A percentile compares a stretch with the other conserved stretches of the same genome.
Evolutionary conservation across 2,888 invertebrate species (phyloP).

Genomic region (Drosophila histrio): DNA sequence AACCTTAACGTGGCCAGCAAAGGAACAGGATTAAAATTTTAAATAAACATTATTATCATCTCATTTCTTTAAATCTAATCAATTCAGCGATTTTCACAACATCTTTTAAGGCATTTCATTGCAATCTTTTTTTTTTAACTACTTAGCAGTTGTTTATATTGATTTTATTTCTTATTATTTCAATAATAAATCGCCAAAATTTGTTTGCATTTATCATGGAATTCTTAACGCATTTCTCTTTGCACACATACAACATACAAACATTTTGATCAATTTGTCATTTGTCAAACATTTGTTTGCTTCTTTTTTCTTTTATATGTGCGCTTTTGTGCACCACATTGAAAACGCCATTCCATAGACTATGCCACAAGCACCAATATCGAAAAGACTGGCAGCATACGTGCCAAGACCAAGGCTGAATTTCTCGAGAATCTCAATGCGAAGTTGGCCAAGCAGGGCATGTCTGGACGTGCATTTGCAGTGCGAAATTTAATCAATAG

Average conservation of each 20-base stretch:
- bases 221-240: slow-evolving; percentile 19
- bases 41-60: slow-evolving; percentile 23
- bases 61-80: slow-evolving; percentile 30
- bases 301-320: slow-evolving; percentile 40
- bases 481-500: slow-evolving; percentile 90
- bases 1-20: slow-evolving; percentile 16
- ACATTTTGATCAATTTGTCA: slow-evolving; percentile 4
- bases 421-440: slow-evolving; percentile 93
- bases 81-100: slow-evolving; percentile 20
- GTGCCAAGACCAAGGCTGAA: slow-evolving; percentile 85
- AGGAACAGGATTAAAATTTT: background rate
- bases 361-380: slow-evolving; percentile 84
- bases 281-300: slow-evolving; percentile 37
- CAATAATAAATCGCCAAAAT: background rate
- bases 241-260: too few relatives aligned
- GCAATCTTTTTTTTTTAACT: slow-evolving; percentile 18
- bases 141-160: slow-evolving; percentile 12
- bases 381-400: slow-evolving; percentile 84
- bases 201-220: slow-evolving; percentile 12
- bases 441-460: slow-evolving; percentile 88
- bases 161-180: slow-evolving; percentile 13
- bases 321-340: slow-evolving; percentile 38
- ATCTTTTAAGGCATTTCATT: slow-evolving; percentile 28
- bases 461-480: slow-evolving; percentile 87
- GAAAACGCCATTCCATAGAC: slow-evolving; percentile 61